A percentile compares a stretch with the other conserved stretches of the same genome.
phyloP scores from a whole-genome alignment of 2,113 vertebrate species.

The Dipodomys merriami region DNA sequence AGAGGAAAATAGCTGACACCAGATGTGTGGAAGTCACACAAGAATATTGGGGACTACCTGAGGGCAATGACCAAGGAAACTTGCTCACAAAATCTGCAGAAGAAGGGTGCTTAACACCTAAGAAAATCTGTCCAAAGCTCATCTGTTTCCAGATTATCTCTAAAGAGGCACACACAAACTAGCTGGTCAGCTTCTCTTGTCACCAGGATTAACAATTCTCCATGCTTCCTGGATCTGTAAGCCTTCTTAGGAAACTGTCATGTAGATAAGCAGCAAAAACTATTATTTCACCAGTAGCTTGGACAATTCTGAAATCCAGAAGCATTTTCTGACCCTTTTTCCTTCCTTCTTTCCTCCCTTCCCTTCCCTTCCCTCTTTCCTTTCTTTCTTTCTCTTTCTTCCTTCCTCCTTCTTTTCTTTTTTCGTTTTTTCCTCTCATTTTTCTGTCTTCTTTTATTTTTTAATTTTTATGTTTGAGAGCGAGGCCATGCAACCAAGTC shows the following conservation, averaged over 20 bases:
- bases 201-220: no score
- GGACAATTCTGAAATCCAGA: neutral
- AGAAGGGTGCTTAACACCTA: neutral
- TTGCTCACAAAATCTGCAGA: neutral
- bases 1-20: neutral
- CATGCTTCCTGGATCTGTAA: neutral
- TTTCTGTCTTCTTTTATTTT: no score
- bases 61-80: neutral
- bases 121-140: neutral
- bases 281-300: neutral
- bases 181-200: neutral
- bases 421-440: no score
- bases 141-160: neutral
- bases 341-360: no score
- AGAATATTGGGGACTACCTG: neutral
- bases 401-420: no score
- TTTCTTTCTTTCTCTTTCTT: no score
- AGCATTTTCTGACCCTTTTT: neutral
- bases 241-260: neutral
- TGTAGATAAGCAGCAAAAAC: neutral
- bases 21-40: neutral
- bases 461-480: no score
- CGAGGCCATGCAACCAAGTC: no score
- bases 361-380: no score
- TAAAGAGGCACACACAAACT: neutral